Conservation (phyloP, 2,797 vertebrate genomes). For the Labroides dimidiatus region DNA sequence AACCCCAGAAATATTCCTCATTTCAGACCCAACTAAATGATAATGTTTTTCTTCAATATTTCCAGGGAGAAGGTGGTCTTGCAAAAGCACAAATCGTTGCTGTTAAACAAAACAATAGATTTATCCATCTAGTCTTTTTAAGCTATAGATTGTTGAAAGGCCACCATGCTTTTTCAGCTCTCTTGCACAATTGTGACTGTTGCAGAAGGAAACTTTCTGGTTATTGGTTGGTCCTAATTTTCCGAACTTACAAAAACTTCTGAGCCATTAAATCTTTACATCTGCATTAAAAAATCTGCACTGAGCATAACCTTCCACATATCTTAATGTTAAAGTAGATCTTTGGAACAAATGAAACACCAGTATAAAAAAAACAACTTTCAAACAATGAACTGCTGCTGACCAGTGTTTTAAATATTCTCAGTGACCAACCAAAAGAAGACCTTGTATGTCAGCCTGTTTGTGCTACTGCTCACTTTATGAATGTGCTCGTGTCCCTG, state of each 20-base stretch:
- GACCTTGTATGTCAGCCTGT: not conserved
- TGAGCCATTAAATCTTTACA: not conserved
- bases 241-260: not conserved
- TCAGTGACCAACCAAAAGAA: not conserved
- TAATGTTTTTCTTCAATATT: not conserved
- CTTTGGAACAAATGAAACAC: too few species aligned
- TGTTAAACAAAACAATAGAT: constrained; percentile 10
- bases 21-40: not conserved
- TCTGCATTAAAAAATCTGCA: not conserved
- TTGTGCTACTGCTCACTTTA: not conserved
- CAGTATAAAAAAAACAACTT: too few species aligned
- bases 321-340: too few species aligned
- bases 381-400: not conserved
- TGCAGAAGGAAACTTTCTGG: too few species aligned
- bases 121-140: constrained; percentile 7
- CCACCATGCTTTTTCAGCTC: constrained; percentile 2
- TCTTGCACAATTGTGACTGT: not conserved
- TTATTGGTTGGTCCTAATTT: not conserved
- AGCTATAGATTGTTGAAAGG: constrained; percentile 16
- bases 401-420: not conserved
- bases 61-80: not conserved
- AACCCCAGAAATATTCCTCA: not conserved
- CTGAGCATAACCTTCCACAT: too few species aligned
- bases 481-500: not conserved
- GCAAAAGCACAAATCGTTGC: not conserved